Percentiles rank a stretch among this genome's conserved stretches.
Conservation (phyloP, 2,888 invertebrate species). For the Zaprionus lineosus region DNA sequence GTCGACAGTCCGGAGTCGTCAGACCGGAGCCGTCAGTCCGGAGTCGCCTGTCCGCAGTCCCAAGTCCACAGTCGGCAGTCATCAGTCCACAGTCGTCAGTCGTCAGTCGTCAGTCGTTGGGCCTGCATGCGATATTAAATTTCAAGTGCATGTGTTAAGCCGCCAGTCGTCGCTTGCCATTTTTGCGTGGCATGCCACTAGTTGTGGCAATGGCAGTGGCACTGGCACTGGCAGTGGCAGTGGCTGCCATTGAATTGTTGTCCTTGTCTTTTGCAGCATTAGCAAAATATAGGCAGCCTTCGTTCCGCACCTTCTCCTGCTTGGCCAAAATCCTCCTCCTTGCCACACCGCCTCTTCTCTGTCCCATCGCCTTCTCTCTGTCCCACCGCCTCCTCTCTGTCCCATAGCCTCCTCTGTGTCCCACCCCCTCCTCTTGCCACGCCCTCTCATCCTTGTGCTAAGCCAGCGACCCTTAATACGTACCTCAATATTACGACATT, state of each 20-base stretch:
- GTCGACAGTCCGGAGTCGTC: no score
- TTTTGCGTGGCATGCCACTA: conserved; percentile 43
- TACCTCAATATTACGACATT: conserved; percentile 61
- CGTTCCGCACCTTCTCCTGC: conserved; percentile 19
- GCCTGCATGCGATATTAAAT: conserved; percentile 69
- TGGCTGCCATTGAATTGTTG: conserved; percentile 68
- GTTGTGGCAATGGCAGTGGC: conserved; percentile 47
- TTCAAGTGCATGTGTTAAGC: conserved; percentile 78
- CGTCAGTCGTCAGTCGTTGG: no score
- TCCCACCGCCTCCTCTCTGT: no score
- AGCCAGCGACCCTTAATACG: conserved; percentile 24
- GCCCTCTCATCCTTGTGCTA: neutral
- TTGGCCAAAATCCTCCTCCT: neutral
- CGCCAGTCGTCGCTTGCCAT: conserved; percentile 23
- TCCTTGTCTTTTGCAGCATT: conserved; percentile 60
- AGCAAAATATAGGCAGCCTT: conserved; percentile 31
- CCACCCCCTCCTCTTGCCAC: neutral
- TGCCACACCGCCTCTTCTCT: neutral
- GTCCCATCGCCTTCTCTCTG: no score
- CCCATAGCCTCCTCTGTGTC: no score
- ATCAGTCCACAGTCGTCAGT: no score
- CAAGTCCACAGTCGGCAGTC: no score
- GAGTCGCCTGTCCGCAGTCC: no score
- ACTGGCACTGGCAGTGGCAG: no score
- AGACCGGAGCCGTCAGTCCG: no score